Conservation (phyloP, 1,140 invertebrate genomes). For the Cherax quadricarinatus region DNA sequence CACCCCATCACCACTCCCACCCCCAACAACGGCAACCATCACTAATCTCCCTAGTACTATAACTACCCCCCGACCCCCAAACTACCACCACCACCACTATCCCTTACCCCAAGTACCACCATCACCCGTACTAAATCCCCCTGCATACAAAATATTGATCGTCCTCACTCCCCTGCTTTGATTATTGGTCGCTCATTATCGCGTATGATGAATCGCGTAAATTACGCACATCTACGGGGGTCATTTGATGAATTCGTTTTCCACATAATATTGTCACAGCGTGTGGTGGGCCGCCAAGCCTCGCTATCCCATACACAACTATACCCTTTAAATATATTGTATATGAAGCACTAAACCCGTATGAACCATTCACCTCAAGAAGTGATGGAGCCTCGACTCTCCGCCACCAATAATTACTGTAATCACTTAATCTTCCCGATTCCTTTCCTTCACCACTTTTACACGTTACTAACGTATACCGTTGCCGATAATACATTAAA, state of each 20-base stretch:
- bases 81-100: background rate
- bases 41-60: background rate
- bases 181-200: slow-evolving; percentile 68
- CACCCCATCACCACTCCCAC: background rate
- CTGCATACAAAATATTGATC: slow-evolving; percentile 45
- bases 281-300: background rate
- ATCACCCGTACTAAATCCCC: background rate
- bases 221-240: slow-evolving; percentile 57
- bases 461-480: too few relatives aligned
- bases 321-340: too few relatives aligned
- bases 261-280: slow-evolving; percentile 53
- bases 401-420: too few relatives aligned
- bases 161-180: slow-evolving; percentile 44
- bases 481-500: too few relatives aligned
- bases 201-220: slow-evolving; percentile 63
- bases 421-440: too few relatives aligned
- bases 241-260: slow-evolving; percentile 63
- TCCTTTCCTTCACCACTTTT: too few relatives aligned
- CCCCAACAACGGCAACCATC: background rate
- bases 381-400: too few relatives aligned
- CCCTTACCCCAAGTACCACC: background rate
- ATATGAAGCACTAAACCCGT: too few relatives aligned
- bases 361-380: too few relatives aligned
- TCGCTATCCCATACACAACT: too few relatives aligned
- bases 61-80: background rate